Conservation (phyloP, 2,888 invertebrate species). For the Harpagoxenus sublaevis region DNA sequence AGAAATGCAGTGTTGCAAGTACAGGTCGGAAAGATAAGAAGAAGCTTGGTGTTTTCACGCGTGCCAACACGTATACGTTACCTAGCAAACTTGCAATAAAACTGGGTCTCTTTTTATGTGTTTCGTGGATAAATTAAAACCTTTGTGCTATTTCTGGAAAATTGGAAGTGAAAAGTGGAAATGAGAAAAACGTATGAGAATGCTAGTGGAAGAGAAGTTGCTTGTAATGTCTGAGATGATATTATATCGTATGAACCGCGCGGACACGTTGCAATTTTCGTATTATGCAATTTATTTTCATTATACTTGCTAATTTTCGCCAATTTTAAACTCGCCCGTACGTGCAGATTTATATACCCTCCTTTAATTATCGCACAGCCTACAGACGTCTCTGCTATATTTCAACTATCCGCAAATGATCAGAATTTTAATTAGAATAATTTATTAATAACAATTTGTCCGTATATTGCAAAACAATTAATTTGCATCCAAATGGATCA, state of each 20-base stretch:
- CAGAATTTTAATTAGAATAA: slow-evolving; percentile 58
- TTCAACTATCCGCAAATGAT: slow-evolving; percentile 54
- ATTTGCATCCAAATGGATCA: slow-evolving; percentile 56
- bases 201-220: not conserved
- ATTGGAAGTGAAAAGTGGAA: slow-evolving; percentile 15
- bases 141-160: not conserved
- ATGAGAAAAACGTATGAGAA: not conserved
- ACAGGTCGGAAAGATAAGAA: slow-evolving; percentile 54
- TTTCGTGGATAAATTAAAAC: slow-evolving; percentile 41
- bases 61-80: slow-evolving; percentile 33
- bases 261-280: slow-evolving; percentile 24
- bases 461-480: slow-evolving; percentile 57
- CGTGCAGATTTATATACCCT: slow-evolving; percentile 38
- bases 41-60: slow-evolving; percentile 68
- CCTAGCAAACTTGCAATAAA: not conserved
- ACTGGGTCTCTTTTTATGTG: not conserved
- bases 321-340: slow-evolving; percentile 30
- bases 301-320: slow-evolving; percentile 50
- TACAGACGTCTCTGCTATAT: slow-evolving; percentile 45
- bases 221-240: slow-evolving; percentile 8
- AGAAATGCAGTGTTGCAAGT: slow-evolving; percentile 82
- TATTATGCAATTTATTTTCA: slow-evolving; percentile 50
- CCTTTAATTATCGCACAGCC: slow-evolving; percentile 35
- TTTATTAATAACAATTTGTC: slow-evolving; percentile 57
- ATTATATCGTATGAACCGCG: slow-evolving; percentile 1